Evolutionary conservation across 2,797 vertebrate genomes (phyloP), one percentile per base, ranked within the genome.

Genomic region (Notoglanidium macrostoma): DNA sequence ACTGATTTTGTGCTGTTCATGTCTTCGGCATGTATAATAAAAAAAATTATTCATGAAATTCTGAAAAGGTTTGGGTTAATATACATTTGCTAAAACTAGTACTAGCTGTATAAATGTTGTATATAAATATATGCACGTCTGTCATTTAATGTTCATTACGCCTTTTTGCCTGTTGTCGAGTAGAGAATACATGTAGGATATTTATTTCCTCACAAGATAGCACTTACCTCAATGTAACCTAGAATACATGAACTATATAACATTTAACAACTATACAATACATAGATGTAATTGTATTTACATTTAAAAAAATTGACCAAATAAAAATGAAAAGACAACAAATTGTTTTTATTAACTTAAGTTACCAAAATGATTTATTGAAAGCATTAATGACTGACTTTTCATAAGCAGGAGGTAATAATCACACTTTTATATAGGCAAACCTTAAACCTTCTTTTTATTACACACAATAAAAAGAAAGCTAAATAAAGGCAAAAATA

Each of bases 391-490:
- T 63, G 32, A 81, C 26, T 0, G 6, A n/a, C 26, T 63, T 81
- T 26, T 79, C 9, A 35, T 46, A n/a, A 80, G 77, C 32, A 59
- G 32, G 6, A 44, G 44, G 40, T 63, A 80, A 80, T 51, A 67
- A 49, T 5, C 7, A 19, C 61, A 67, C n/a, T 21, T 63, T 35
- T 59, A 32, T 12, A 46, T 46, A 21, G 2, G 51, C 21, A 80
- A 74, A 23, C 21, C 7, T 40, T 21, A 7, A 0, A 67, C 14
- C 23, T 61, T 61, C 26, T 44, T 21, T 35, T n/a, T n/a, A n/a
- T n/a, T n/a, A n/a, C n/a, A n/a, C n/a, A n/a, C n/a, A 61, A 80
- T 81, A 81, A 63, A 81, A 44, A 61, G 55, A 59, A 40, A 15
- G 0, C 21, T 44, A 11, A 79, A 44, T 26, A 40, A 63, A 63